Evolutionary conservation across 2,113 vertebrate genomes (phyloP), one percentile per base, ranked within the genome.

Genomic region (Ceuthmochares aereus): DNA sequence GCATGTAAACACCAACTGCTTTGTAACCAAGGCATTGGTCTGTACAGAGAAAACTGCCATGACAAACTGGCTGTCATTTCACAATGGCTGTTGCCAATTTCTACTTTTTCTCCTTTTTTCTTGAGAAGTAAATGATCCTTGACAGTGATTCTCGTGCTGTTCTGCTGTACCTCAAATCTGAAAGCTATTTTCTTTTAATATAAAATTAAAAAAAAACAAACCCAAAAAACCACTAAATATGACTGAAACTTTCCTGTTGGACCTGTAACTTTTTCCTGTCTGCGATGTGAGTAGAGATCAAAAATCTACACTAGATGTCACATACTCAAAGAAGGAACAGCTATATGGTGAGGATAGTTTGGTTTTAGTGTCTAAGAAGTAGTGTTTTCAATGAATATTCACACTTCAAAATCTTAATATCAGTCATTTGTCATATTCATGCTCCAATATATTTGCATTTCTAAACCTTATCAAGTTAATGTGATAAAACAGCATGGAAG

Each of bases 261-360:
- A 42, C 36, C 23, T 68, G 7, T 60, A 74, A 32, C 14, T 2
- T 52, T 74, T 13, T 74, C 6, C n/a, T 62, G 13, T 58, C 26
- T 69, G 7, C 5, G 22, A 4, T 21, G 30, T 68, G n/a, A 73
- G 8, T 14, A 13, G 17, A 51, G 32, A 22, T 19, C 0, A 0
- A 62, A 74, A 73, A 8, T 54, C 40, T 42, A 72, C 10, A 23
- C n/a, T n/a, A 42, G 25, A 25, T 73, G 4, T 80, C 49, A 75
- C 16, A 4, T 75, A 5, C 59, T 76, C 1, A 30, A 29, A 56
- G 22, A 30, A 40, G 55, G 1, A 52, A 12, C 12, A 51, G 27
- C n/a, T 37, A 43, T 42, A 7, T 20, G 12, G 27, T 43, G 40
- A 74, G 18, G 10, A 18, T 49, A 15, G 5, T 22, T 58, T 84